Base-by-base conservation (phyloP, 2,113 vertebrate genomes). In the Tichodroma muraria region DNA sequence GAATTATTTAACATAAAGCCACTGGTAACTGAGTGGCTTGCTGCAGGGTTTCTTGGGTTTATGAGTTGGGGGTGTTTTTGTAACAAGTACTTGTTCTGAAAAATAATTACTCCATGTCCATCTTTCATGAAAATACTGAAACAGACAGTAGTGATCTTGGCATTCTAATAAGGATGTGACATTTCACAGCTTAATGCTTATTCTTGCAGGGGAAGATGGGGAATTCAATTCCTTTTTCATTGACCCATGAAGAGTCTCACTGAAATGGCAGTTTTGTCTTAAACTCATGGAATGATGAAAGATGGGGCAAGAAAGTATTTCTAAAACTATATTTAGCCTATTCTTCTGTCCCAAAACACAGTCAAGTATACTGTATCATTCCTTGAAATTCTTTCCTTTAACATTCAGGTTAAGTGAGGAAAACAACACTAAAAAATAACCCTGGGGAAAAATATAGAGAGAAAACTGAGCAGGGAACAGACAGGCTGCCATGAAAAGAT, bases 351-450 rank as follows among this genome's bases (percentile, higher is more conserved):
- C 35, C 37, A 72, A 59, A 40, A 65, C 27, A 54, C 35, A 52
- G 27, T 6, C 49, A 31, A 49, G 8, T 11, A 27, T 19, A 28
- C 30, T 27, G 3, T 11, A 25, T 19, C 31, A 65, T 44, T 49
- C 69, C 38, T 84, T 89, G 31, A 31, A 89, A 90, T 31, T 18
- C 60, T 44, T 82, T 79, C 42, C 35, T 92, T 89, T 70, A 70
- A 37, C 27, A 78, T 78, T 71, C 60, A 89, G 38, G 28, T 78
- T 28, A 81, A 81, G 35, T 45, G 30, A 85, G 56, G 75, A 78
- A 66, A 79, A 81, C 27, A 79, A n/a, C 6, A 66, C 25, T 35
- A 57, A 78, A 52, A 80, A 33, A 18, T 25, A 54, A 73, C 35
- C n/a, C 44, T n/a, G 42, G 38, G 56, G 38, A 42, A 76, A 88